Evolutionary conservation across 1,140 invertebrate species (phyloP).

Genomic region (Nephotettix cincticeps): DNA sequence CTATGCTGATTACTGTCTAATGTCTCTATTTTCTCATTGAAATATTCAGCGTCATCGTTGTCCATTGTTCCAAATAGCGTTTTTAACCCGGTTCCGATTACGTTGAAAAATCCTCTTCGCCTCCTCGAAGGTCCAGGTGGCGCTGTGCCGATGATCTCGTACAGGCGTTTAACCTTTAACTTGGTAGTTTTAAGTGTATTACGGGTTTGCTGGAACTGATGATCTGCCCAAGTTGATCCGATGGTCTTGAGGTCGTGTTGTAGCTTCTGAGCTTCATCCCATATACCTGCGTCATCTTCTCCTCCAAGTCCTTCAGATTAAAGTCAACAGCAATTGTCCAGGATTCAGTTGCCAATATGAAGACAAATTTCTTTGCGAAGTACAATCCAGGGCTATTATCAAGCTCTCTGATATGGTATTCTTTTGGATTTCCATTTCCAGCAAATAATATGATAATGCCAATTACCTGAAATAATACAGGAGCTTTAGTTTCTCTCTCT

Average conservation of each 20-base stretch:
- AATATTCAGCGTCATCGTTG: neutral
- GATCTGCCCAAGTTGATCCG: neutral
- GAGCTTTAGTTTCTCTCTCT: slow-evolving; percentile 4
- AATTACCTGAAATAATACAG: neutral
- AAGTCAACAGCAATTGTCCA: neutral
- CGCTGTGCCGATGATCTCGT: neutral
- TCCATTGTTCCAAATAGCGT: slow-evolving; percentile 15
- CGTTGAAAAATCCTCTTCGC: slow-evolving; percentile 1
- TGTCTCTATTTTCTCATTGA: neutral
- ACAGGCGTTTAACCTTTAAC: neutral
- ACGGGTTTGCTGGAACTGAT: neutral
- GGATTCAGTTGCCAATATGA: neutral
- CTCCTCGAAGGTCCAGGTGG: neutral
- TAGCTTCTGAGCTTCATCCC: neutral
- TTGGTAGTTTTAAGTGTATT: neutral
- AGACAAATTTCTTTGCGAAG: slow-evolving; percentile 2
- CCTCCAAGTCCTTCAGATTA: neutral
- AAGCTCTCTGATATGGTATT: neutral
- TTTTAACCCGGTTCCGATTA: neutral
- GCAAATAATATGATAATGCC: neutral
- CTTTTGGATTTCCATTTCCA: neutral
- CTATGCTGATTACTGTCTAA: slow-evolving; percentile 4
- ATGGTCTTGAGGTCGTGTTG: neutral
- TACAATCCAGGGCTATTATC: neutral
- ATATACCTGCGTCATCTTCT: neutral